phyloP scores from a whole-genome alignment of 2,113 vertebrate species.

The Lanius collurio region DNA sequence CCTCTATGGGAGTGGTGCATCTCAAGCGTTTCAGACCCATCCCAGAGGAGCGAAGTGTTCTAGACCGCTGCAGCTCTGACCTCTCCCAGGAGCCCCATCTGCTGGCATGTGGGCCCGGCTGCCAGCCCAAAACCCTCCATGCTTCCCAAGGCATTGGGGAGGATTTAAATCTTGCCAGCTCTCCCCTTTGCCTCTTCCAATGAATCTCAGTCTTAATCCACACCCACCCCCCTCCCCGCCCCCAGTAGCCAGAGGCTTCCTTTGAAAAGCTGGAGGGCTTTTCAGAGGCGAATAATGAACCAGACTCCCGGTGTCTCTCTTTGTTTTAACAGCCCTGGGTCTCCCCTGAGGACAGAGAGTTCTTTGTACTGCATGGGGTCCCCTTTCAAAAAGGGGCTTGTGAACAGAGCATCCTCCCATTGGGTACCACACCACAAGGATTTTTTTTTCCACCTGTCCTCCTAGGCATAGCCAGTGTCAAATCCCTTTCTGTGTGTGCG shows the following conservation, averaged over 20 bases:
- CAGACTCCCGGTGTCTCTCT: slow-evolving; percentile 60
- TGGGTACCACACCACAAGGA: slow-evolving; percentile 2
- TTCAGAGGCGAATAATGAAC: slow-evolving; percentile 52
- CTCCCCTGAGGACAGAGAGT: slow-evolving; percentile 55
- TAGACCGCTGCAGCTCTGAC: neutral
- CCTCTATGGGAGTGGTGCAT: neutral
- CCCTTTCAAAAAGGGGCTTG: slow-evolving; percentile 44
- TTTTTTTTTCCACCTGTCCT: slow-evolving; percentile 26
- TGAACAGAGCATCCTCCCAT: slow-evolving; percentile 55
- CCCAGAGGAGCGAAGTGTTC: neutral
- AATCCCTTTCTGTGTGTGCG: neutral
- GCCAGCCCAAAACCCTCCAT: neutral
- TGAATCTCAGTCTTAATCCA: slow-evolving; percentile 20
- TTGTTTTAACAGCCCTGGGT: slow-evolving; percentile 48
- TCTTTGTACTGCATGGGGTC: slow-evolving; percentile 29
- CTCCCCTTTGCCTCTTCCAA: slow-evolving; percentile 24
- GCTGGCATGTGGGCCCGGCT: neutral
- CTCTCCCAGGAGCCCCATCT: neutral
- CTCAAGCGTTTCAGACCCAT: neutral
- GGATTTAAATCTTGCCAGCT: slow-evolving; percentile 31
- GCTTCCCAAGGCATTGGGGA: neutral
- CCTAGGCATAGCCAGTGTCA: neutral
- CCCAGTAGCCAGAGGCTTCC: neutral
- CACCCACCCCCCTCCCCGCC: neutral
- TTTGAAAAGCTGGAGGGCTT: slow-evolving; percentile 51